These are phyloP conservation scores for Cyprinus carpio DNA, from an alignment of 2,113 vertebrate species.

Conservation along the genomic window DNA sequence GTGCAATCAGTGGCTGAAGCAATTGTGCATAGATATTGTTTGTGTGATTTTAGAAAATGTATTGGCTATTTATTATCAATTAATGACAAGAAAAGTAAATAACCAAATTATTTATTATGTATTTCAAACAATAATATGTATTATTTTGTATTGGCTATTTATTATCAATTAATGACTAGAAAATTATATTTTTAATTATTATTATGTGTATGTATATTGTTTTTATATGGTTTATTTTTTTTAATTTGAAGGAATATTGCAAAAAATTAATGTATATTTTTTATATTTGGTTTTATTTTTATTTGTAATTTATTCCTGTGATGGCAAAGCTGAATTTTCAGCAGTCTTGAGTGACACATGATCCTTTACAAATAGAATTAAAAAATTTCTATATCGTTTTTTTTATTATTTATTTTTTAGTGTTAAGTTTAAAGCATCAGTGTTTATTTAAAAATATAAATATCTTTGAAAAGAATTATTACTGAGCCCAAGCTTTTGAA, in stretches of 20 bases:
- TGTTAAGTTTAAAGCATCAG: neutral
- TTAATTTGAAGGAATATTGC: too few species aligned
- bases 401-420: too few species aligned
- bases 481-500: neutral
- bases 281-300: neutral
- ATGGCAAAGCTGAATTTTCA: neutral
- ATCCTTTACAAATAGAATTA: too few species aligned
- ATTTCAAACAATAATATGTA: too few species aligned
- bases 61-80: neutral
- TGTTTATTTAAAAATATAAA: neutral
- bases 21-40: neutral
- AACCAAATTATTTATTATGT: too few species aligned
- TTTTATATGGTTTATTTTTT: too few species aligned
- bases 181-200: too few species aligned
- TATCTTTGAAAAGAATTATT: neutral
- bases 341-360: neutral
- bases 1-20: neutral
- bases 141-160: too few species aligned
- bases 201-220: too few species aligned
- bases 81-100: neutral
- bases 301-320: neutral
- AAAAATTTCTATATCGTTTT: too few species aligned
- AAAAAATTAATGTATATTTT: neutral
- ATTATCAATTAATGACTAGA: too few species aligned
- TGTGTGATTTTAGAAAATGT: too few species aligned